phyloP scores from a whole-genome alignment of 2,113 vertebrate genomes.

The Hucho hucho region DNA sequence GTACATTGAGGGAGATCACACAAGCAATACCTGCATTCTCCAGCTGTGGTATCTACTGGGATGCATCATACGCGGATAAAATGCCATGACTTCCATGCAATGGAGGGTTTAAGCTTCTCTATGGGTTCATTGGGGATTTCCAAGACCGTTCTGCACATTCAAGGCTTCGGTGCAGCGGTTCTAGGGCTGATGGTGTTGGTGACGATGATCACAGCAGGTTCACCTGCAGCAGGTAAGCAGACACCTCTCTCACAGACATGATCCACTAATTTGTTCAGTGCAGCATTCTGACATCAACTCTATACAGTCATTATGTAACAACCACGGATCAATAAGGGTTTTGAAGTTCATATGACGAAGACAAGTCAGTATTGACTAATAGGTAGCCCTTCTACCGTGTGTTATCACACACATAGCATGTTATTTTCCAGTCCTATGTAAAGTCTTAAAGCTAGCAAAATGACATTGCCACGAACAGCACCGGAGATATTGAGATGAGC shows the following conservation, averaged over 20 bases:
- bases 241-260: slow-evolving; percentile 24
- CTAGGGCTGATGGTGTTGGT: slow-evolving; percentile 64
- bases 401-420: neutral
- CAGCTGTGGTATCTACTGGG: slow-evolving; percentile 2
- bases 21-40: neutral
- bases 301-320: neutral
- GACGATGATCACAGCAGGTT: slow-evolving; percentile 60
- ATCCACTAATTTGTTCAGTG: neutral
- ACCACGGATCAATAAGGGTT: neutral
- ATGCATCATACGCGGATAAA: slow-evolving; percentile 46
- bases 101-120: slow-evolving; percentile 63
- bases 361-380: neutral
- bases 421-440: no score
- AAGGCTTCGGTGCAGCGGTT: slow-evolving; percentile 31
- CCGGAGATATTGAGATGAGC: no score
- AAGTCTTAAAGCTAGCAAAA: no score
- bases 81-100: slow-evolving; percentile 67
- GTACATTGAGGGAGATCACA: slow-evolving; percentile 23
- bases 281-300: neutral
- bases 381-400: neutral
- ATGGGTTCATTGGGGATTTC: slow-evolving; percentile 49
- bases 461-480: no score
- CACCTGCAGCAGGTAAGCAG: slow-evolving; percentile 71
- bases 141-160: slow-evolving; percentile 30
- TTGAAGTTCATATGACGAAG: neutral